A percentile compares a stretch with the other conserved stretches of the same genome.
Conservation (phyloP, 2,888 invertebrate genomes). For the Oithona nana region DNA sequence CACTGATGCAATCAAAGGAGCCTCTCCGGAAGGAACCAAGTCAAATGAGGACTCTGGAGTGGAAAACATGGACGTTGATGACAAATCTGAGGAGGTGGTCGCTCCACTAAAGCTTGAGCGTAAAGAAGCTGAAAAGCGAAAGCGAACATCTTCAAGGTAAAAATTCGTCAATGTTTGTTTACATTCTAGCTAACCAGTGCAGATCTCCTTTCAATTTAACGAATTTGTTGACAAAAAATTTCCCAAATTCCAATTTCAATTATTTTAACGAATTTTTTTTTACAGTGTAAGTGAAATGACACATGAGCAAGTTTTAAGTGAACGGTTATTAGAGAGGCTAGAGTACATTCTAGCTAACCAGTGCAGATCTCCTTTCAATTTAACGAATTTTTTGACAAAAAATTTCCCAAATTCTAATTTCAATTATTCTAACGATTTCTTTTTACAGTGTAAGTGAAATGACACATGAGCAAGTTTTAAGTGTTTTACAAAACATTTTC, state of each 20-base stretch:
- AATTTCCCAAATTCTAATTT: neutral
- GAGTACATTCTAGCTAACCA: no score
- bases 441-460: slow-evolving; percentile 26
- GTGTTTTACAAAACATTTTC: slow-evolving; percentile 25
- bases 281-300: slow-evolving; percentile 25
- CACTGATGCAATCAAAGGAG: neutral
- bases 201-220: no score
- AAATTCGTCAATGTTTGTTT: no score
- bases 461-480: slow-evolving; percentile 25
- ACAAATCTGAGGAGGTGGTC: slow-evolving; percentile 27
- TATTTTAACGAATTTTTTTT: slow-evolving; percentile 19
- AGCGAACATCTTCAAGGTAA: slow-evolving; percentile 24
- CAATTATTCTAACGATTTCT: slow-evolving; percentile 9
- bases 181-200: no score
- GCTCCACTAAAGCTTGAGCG: slow-evolving; percentile 20
- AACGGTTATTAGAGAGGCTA: no score
- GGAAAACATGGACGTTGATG: slow-evolving; percentile 52
- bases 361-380: no score
- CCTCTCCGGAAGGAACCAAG: neutral
- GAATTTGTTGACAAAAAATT: no score
- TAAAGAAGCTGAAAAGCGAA: slow-evolving; percentile 25
- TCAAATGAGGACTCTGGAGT: slow-evolving; percentile 44
- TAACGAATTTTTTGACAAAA: no score
- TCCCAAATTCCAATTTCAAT: slow-evolving; percentile 7
- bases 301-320: slow-evolving; percentile 25